A percentile compares a stretch with the other conserved stretches of the same genome.
These are phyloP conservation scores for Hermetia illucens DNA, from an alignment of 1,140 invertebrate genomes.

Conservation along the genomic window DNA sequence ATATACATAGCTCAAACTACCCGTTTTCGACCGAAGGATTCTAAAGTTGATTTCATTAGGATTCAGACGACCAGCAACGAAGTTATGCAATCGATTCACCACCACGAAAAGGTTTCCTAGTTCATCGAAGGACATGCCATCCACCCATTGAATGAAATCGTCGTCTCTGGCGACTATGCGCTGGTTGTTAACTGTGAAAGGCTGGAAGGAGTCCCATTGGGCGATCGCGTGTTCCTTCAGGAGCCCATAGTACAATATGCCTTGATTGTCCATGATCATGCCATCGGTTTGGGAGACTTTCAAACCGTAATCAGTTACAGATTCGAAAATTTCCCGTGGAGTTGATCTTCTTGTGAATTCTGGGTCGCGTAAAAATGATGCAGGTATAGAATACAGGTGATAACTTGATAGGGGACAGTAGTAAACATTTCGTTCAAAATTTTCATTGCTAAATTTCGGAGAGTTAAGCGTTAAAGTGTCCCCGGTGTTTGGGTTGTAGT, in stretches of 20 bases:
- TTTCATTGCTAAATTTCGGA: conserved; percentile 10
- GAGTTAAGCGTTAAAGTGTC: background rate
- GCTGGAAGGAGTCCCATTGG: conserved; percentile 43
- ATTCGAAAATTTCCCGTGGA: conserved; percentile 15
- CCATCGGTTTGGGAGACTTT: conserved; percentile 46
- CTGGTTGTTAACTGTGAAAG: conserved; percentile 23
- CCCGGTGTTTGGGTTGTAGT: conserved; percentile 10
- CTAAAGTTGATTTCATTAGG: conserved; percentile 41
- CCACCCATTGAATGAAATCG: conserved; percentile 52
- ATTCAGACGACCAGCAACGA: conserved; percentile 38
- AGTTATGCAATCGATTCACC: conserved; percentile 49
- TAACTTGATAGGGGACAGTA: conserved; percentile 48
- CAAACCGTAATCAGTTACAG: conserved; percentile 39
- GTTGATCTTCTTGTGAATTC: conserved; percentile 21
- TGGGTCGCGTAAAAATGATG: conserved; percentile 38
- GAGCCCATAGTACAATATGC: conserved; percentile 48
- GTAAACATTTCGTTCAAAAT: conserved; percentile 40
- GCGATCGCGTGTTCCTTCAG: conserved; percentile 47
- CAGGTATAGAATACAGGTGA: conserved; percentile 43
- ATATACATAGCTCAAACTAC: conserved; percentile 48
- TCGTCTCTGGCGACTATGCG: conserved; percentile 47
- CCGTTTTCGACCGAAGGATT: conserved; percentile 37
- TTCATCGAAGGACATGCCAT: conserved; percentile 52
- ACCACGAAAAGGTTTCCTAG: conserved; percentile 46
- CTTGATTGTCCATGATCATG: conserved; percentile 44